These are phyloP conservation scores for Oxyteleia sp. DNA, from an alignment of 2,888 invertebrate species.

Conservation along the genomic window DNA sequence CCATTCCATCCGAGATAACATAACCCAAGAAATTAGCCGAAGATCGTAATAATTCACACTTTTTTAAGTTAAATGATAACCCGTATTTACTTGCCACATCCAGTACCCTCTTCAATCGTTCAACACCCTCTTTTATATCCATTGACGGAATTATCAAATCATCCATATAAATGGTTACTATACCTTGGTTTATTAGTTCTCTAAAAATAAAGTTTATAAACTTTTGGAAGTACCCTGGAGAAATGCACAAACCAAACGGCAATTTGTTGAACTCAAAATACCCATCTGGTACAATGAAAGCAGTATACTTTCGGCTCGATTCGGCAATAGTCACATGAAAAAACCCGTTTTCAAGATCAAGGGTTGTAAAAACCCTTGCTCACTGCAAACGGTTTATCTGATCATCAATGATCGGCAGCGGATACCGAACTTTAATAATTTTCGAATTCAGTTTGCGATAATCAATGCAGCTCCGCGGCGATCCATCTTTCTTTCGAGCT, in stretches of 20 bases:
- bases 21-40: background rate
- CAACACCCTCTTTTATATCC: background rate
- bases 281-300: background rate
- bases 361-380: conserved; percentile 73
- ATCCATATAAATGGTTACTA: too few species aligned
- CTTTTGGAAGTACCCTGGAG: background rate
- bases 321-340: conserved; percentile 42
- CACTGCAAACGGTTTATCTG: conserved; percentile 45
- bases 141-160: background rate
- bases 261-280: background rate
- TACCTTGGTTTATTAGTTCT: too few species aligned
- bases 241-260: background rate
- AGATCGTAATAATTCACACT: background rate
- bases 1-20: background rate
- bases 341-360: conserved; percentile 26
- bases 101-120: background rate
- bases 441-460: conserved; percentile 78
- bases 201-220: too few species aligned
- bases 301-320: background rate
- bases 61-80: background rate
- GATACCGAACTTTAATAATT: conserved; percentile 75
- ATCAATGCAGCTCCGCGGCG: conserved; percentile 2
- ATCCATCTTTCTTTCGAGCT: conserved; percentile 74
- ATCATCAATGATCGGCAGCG: conserved; percentile 65
- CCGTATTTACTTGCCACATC: background rate